Base-by-base conservation (phyloP, 2,797 vertebrate genomes). In the Callimico goeldii region DNA sequence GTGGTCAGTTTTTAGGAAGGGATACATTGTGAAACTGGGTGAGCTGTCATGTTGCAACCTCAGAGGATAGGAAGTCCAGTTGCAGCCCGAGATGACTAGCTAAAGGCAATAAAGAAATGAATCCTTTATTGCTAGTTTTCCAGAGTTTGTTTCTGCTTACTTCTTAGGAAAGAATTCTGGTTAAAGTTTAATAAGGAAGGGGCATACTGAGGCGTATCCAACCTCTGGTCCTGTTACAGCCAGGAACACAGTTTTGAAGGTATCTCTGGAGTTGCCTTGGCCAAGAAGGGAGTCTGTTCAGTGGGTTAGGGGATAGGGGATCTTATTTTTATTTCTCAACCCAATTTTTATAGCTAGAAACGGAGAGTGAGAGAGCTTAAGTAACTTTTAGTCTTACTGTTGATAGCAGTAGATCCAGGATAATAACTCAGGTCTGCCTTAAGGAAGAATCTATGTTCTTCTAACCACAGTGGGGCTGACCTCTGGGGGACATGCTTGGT, bases 401-500 rank as follows among this genome's bases (percentile, higher is more conserved):
- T 50, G 91, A 8, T 26, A 46, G 43, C 1, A 12, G 10, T 14
- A 46, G 39, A 39, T 19, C 15, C 33, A 55, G 41, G 28, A 48
- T 81, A 48, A 50, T 87, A 86, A 83, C 4, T 39, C 64, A 39
- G 36, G 28, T 22, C 14, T 81, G 46, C 58, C n/a, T 70, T 12
- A 43, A 39, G 19, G 2, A 61, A 41, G 14, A 41, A n/a, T 17
- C 61, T 61, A 24, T 64, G 4, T 64, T 77, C 41, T 76, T 46
- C 39, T 55, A 28, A 14, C 5, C 12, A 17, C 43, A n/a, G 1
- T 5, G 4, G 36, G 48, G 41, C 50, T 36, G 67, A 83, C 28
- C 33, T 90, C 52, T 3, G 3, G 28, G 6, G 4, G 10, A 30
- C 0, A 1, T 2, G 30, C 6, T 7, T 6, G 36, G 20, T 9